Base-by-base conservation (phyloP, 37 sponge, comb jelly and placozoan genomes). In the Geodia barretti region DNA sequence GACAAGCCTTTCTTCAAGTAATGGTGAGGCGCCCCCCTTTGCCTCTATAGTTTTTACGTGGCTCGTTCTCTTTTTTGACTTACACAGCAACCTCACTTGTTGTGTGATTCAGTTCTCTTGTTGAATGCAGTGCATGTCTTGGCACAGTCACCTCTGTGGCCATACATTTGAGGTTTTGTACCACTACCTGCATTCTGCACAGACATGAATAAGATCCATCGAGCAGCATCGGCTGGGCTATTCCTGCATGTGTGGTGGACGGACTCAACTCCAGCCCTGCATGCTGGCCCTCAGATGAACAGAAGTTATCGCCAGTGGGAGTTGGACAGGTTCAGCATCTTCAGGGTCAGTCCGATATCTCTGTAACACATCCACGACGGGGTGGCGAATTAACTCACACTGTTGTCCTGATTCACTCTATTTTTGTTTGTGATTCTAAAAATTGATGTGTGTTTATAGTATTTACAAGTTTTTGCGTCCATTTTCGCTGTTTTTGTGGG, bases 271-370 rank as follows among this genome's bases (percentile, higher is more conserved):
- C 33, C 87, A 86, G 54, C 87, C 91, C 0, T 86, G 91, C 59
- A 94, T 94, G 94, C 36, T 94, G 84, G 92, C 94, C 61, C 86
- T 88, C 20, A 92, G 90, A 64, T 25, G 90, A 62, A 86, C 81
- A 29, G 54, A 37, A 5, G 74, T 64, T 62, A 68, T 94, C 7
- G 47, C 43, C 0, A 70, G 60, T 60, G 69, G 76, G 92, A 94
- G 69, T 26, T 94, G n/a, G 73, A 79, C 72, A 84, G 80, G 61
- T 81, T 59, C 28, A 47, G 82, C 17, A 62, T 94, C 2, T 39
- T 94, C 24, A 26, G 68, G 54, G 47, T 94, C 5, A 76, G n/a
- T 86, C 32, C 77, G 89, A 24, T 86, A 86, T 71, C 33, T 87
- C 59, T 79, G 81, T 32, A 94, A 94, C 70, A 79, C 76, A 78